Evolutionary conservation across 1,140 invertebrate genomes (phyloP).

Genomic region (Mercenaria mercenaria): DNA sequence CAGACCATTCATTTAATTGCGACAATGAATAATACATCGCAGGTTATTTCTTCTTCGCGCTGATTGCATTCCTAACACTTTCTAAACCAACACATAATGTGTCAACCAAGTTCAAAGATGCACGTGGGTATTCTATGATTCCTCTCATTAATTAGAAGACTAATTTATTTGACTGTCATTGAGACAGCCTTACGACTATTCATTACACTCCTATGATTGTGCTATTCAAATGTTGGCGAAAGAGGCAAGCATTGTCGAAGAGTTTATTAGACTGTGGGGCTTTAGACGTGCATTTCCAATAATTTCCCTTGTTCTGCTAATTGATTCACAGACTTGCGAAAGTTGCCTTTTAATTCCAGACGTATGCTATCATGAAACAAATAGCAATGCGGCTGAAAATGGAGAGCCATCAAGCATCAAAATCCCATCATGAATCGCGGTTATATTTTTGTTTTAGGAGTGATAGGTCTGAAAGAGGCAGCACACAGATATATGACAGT

Average conservation of each 20-base stretch:
- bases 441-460: too few species aligned
- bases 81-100: constrained; percentile 48
- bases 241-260: constrained; percentile 1
- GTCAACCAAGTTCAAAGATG: constrained; percentile 32
- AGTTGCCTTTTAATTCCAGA: neutral
- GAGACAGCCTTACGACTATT: neutral
- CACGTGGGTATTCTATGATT: neutral
- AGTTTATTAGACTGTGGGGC: neutral
- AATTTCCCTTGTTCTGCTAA: neutral
- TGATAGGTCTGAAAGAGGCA: too few species aligned
- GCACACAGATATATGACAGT: too few species aligned
- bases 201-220: constrained; percentile 17
- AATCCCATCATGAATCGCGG: too few species aligned
- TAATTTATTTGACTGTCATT: constrained; percentile 49
- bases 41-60: neutral
- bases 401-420: too few species aligned
- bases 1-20: neutral
- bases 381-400: too few species aligned
- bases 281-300: neutral
- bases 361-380: too few species aligned
- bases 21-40: constrained; percentile 36
- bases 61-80: constrained; percentile 18
- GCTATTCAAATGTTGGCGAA: constrained; percentile 4
- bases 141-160: constrained; percentile 38
- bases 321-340: neutral